phyloP scores from a whole-genome alignment of 2,797 vertebrate genomes.

The Hippoglossus hippoglossus region DNA sequence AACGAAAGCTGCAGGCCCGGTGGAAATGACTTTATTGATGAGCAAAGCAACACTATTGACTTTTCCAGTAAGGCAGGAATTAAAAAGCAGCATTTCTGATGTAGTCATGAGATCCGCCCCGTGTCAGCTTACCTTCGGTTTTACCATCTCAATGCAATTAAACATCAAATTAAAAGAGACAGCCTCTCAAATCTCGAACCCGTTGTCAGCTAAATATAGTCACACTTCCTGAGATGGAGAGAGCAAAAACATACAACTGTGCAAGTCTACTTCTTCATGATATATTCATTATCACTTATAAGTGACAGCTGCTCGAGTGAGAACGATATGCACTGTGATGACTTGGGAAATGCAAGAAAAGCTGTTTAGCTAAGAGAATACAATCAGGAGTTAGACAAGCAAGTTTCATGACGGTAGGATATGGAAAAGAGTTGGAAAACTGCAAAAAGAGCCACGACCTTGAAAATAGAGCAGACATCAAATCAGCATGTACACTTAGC shows the following conservation, averaged over 20 bases:
- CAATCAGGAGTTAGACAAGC: slow-evolving; percentile 2
- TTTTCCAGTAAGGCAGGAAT: slow-evolving; percentile 81
- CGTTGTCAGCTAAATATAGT: neutral
- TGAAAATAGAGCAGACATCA: neutral
- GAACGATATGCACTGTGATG: slow-evolving; percentile 18
- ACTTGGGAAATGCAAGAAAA: slow-evolving; percentile 19
- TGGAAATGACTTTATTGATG: slow-evolving; percentile 82
- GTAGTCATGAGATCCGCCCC: slow-evolving; percentile 52
- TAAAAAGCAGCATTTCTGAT: slow-evolving; percentile 65
- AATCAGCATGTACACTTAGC: neutral
- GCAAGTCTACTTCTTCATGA: slow-evolving; percentile 1
- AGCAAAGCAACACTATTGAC: slow-evolving; percentile 77
- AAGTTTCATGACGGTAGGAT: slow-evolving; percentile 1
- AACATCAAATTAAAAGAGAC: slow-evolving; percentile 30
- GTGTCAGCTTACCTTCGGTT: slow-evolving; percentile 60
- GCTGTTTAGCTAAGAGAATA: slow-evolving; percentile 30
- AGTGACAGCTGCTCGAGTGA: slow-evolving; percentile 38
- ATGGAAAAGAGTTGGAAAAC: slow-evolving; percentile 2
- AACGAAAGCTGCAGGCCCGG: slow-evolving; percentile 71
- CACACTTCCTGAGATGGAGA: neutral
- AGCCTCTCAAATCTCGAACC: slow-evolving; percentile 7
- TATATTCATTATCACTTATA: slow-evolving; percentile 22
- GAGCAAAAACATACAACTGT: neutral
- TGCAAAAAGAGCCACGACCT: neutral
- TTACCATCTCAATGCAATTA: slow-evolving; percentile 45